Conservation (phyloP, 2,113 vertebrate genomes). For the Sorex fumeus region DNA sequence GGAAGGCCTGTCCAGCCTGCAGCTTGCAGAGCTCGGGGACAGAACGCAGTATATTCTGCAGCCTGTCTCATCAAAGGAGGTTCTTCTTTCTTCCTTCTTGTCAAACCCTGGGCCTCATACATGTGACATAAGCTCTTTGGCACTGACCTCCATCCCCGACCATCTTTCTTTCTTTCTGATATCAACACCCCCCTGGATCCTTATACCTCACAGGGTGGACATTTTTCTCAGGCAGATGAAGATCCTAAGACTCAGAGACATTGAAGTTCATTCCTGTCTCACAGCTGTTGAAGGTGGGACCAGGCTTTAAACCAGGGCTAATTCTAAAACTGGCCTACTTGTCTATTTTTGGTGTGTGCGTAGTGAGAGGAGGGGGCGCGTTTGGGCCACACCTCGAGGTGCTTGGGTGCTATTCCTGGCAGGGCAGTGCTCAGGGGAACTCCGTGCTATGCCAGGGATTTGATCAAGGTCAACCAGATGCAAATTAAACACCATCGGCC, state of each 20-base stretch:
- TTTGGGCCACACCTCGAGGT: too few species aligned
- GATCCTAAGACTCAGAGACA: background rate
- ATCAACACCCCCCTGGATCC: background rate
- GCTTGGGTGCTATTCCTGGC: too few species aligned
- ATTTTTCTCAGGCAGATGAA: background rate
- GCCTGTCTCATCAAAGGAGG: background rate
- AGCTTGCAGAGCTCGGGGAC: background rate
- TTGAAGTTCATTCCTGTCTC: constrained; percentile 26
- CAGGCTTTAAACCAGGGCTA: constrained; percentile 29
- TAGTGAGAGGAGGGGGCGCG: too few species aligned
- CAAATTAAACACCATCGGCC: too few species aligned
- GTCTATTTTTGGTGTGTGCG: too few species aligned
- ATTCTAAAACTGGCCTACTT: constrained; percentile 1
- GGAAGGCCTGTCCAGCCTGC: background rate
- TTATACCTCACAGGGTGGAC: background rate
- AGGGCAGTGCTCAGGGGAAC: too few species aligned
- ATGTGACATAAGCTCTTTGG: too few species aligned
- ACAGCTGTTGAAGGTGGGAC: background rate
- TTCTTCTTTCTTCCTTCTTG: background rate
- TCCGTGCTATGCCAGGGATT: too few species aligned
- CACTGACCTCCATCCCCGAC: too few species aligned
- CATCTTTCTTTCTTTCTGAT: background rate
- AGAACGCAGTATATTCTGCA: constrained; percentile 8
- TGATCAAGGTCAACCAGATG: too few species aligned
- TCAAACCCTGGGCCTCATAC: too few species aligned